These are phyloP conservation scores for Branchipolynoe longqiensis DNA, from an alignment of 2,888 invertebrate species.

Conservation along the genomic window DNA sequence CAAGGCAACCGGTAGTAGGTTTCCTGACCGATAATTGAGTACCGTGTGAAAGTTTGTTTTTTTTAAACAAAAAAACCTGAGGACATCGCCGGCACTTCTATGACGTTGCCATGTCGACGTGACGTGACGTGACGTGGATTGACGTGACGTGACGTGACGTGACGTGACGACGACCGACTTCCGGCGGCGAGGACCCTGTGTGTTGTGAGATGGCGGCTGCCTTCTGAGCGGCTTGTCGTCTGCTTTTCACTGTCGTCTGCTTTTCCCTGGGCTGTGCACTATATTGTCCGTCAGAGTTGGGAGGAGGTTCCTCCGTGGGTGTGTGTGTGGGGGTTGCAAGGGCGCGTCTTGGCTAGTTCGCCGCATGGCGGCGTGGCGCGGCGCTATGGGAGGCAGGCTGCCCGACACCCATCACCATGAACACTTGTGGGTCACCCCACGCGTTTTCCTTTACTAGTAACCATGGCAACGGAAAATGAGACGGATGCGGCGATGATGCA, in stretches of 20 bases:
- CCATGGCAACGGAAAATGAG: constrained; percentile 51
- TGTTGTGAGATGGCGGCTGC: too few species aligned
- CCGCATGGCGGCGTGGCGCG: too few species aligned
- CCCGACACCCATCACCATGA: constrained; percentile 46
- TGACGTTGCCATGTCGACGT: too few species aligned
- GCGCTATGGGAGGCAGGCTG: constrained; percentile 44
- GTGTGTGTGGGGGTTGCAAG: too few species aligned
- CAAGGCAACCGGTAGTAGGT: constrained; percentile 32
- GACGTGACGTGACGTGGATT: too few species aligned
- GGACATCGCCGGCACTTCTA: too few species aligned
- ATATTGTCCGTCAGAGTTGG: too few species aligned
- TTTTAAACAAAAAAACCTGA: constrained; percentile 28
- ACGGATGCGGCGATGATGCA: constrained; percentile 41
- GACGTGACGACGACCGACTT: too few species aligned
- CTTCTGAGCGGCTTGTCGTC: not conserved
- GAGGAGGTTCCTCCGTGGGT: too few species aligned
- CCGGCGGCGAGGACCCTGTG: constrained; percentile 21
- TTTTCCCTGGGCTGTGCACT: constrained; percentile 6
- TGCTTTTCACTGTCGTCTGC: not conserved
- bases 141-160: too few species aligned
- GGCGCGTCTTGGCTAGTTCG: too few species aligned
- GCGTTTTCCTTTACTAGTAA: not conserved
- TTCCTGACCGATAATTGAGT: constrained; percentile 32
- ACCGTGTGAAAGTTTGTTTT: too few species aligned
- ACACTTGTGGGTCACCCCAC: not conserved